Conservation (phyloP, 23 tunicate genomes). For the Styela clava region DNA sequence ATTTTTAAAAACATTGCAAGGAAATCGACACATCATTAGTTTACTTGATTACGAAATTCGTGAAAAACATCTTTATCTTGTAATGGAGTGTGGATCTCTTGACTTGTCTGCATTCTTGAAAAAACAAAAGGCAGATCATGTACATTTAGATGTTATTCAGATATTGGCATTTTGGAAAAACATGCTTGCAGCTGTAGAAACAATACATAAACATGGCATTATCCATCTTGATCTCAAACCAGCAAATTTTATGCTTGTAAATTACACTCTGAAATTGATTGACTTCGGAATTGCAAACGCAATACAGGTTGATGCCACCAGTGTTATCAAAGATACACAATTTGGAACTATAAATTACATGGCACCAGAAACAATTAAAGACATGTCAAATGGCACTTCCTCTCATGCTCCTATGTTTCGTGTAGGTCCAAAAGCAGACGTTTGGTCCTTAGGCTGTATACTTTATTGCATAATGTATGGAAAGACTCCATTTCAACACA, state of each 20-base stretch:
- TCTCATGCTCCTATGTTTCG: not conserved
- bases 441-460: slow-evolving; percentile 95
- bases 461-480: slow-evolving; percentile 86
- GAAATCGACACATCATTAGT: slow-evolving; percentile 57
- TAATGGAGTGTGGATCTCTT: slow-evolving; percentile 79
- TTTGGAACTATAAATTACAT: slow-evolving; percentile 89
- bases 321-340: slow-evolving; percentile 81
- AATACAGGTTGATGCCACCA: slow-evolving; percentile 76
- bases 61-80: slow-evolving; percentile 29
- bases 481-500: slow-evolving; percentile 82
- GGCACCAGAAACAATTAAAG: slow-evolving; percentile 85
- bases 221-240: slow-evolving; percentile 91
- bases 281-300: slow-evolving; percentile 90
- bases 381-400: slow-evolving; percentile 39
- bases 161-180: slow-evolving; percentile 64
- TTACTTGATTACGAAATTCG: slow-evolving; percentile 56
- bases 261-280: slow-evolving; percentile 65
- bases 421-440: slow-evolving; percentile 79
- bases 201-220: slow-evolving; percentile 81
- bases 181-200: slow-evolving; percentile 65
- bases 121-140: slow-evolving; percentile 11
- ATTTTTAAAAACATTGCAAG: slow-evolving; percentile 47
- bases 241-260: slow-evolving; percentile 74
- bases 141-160: slow-evolving; percentile 38
- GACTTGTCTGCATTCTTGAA: slow-evolving; percentile 55